Evolutionary conservation across 2,888 invertebrate genomes (phyloP).

Genomic region (Oxycera nigricornis): DNA sequence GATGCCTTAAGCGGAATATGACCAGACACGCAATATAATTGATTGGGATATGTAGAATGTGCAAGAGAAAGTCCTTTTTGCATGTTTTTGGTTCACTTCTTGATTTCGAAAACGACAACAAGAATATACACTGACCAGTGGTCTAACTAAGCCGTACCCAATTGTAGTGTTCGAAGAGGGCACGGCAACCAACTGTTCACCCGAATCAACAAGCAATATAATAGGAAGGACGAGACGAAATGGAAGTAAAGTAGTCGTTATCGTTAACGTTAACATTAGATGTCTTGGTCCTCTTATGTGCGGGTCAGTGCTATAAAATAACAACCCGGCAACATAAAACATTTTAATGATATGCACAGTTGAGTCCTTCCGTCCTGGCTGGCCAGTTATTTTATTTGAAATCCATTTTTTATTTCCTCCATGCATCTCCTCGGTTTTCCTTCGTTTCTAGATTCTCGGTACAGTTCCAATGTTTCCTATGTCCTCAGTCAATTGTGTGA

Average conservation of each 20-base stretch:
- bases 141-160: not conserved
- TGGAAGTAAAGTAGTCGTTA: conserved; percentile 12
- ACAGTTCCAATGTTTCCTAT: no score
- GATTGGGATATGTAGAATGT: conserved; percentile 31
- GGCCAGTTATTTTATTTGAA: conserved; percentile 39
- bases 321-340: conserved; percentile 47
- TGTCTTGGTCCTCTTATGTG: conserved; percentile 47
- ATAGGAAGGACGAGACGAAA: not conserved
- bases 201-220: not conserved
- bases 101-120: not conserved
- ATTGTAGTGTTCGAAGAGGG: not conserved
- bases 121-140: conserved; percentile 8
- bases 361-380: conserved; percentile 45
- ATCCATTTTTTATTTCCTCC: not conserved
- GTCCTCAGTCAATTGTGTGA: not conserved
- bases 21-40: conserved; percentile 32
- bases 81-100: conserved; percentile 3
- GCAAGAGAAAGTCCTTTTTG: conserved; percentile 11
- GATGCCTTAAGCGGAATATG: not conserved
- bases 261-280: conserved; percentile 42
- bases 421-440: not conserved
- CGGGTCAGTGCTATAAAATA: conserved; percentile 48
- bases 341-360: conserved; percentile 48
- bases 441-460: not conserved
- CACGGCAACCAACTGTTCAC: not conserved